Evolutionary conservation across 2,797 vertebrate genomes (phyloP).

Genomic region (Manis crassicaudata): DNA sequence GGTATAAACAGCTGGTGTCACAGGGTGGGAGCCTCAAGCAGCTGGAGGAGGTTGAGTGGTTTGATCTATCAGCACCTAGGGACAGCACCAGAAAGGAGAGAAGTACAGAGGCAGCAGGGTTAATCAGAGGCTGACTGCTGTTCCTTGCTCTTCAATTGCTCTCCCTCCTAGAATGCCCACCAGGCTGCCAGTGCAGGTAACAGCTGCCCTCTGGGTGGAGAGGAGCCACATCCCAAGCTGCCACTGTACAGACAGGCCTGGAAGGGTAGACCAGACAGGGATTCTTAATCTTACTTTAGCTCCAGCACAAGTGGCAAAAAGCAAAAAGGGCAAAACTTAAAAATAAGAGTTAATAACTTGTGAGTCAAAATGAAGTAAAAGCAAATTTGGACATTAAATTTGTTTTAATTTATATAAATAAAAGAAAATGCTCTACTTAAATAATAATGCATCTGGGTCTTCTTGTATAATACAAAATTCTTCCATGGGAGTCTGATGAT

Average conservation of each 20-base stretch:
- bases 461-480: constrained; percentile 92
- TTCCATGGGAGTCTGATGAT: constrained; percentile 85
- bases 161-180: neutral
- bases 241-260: neutral
- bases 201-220: neutral
- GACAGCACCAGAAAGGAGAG: neutral
- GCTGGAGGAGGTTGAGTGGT: neutral
- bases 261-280: neutral
- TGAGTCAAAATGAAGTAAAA: constrained; percentile 44
- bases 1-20: neutral
- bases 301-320: neutral
- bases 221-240: neutral
- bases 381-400: constrained; percentile 34
- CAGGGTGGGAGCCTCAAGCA: neutral
- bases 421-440: constrained; percentile 86
- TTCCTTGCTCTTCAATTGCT: neutral
- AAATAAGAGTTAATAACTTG: neutral
- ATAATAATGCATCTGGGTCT: constrained; percentile 94
- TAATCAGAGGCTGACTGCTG: neutral
- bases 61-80: neutral
- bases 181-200: neutral
- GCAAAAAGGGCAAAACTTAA: neutral
- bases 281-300: neutral
- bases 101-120: neutral
- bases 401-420: constrained; percentile 64